Conservation (phyloP, 2,113 vertebrate species). For the Tyrannus savana region DNA sequence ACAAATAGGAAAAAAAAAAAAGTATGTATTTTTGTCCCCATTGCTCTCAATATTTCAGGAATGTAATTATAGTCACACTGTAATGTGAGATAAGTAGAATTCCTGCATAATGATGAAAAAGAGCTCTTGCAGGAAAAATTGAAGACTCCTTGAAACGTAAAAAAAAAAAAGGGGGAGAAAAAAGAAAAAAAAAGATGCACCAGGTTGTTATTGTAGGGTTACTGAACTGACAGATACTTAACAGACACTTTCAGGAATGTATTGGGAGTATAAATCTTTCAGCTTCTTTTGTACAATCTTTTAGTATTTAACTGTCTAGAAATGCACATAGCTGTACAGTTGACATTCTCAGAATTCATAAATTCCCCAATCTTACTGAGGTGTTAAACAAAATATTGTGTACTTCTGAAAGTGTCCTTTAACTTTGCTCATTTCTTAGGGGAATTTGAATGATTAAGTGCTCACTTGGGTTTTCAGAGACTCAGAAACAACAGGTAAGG, state of each 20-base stretch:
- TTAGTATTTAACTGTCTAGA: background rate
- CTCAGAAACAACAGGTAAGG: background rate
- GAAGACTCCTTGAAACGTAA: background rate
- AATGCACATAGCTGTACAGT: background rate
- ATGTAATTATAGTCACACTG: background rate
- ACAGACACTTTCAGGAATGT: rapidly evolving
- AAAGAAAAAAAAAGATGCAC: background rate
- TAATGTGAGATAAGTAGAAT: background rate
- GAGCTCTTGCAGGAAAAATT: background rate
- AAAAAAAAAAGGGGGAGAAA: too few species aligned
- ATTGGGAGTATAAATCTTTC: background rate
- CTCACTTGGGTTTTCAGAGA: background rate
- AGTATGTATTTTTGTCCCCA: background rate
- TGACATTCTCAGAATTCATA: background rate
- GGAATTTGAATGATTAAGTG: background rate
- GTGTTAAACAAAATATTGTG: background rate
- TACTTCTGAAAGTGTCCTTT: background rate
- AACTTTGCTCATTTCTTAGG: background rate
- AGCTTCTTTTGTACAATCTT: background rate
- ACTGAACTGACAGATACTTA: background rate
- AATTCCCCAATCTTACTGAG: background rate
- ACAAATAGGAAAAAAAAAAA: background rate
- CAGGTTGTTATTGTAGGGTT: background rate
- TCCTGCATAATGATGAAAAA: background rate
- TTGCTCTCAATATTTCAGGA: background rate